Evolutionary conservation across 1,140 invertebrate genomes (phyloP).

Genomic region (Aphelinus certus): DNA sequence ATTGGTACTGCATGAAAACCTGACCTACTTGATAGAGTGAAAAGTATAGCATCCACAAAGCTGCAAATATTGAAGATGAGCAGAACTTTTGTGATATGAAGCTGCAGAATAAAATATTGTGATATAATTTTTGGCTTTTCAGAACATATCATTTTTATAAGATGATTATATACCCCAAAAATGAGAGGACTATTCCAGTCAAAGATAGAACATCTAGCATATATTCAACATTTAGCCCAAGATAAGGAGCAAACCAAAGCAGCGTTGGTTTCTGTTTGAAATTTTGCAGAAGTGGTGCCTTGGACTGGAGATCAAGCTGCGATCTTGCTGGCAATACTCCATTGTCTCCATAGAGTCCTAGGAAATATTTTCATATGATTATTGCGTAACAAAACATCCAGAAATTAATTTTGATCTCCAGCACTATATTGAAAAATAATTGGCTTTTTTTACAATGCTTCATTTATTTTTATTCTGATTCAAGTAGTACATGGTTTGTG

Average conservation of each 20-base stretch:
- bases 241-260: conserved; percentile 74
- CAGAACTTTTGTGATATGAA: conserved; percentile 74
- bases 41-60: conserved; percentile 79
- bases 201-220: conserved; percentile 78
- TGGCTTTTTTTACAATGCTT: too few relatives aligned
- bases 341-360: conserved; percentile 84
- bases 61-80: conserved; percentile 70
- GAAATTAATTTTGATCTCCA: too few relatives aligned
- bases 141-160: background rate
- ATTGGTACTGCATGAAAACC: conserved; percentile 81
- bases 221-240: conserved; percentile 75
- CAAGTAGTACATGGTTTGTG: too few relatives aligned
- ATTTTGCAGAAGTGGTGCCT: conserved; percentile 65
- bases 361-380: background rate
- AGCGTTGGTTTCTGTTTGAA: conserved; percentile 75
- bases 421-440: too few relatives aligned
- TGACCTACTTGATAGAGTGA: conserved; percentile 83
- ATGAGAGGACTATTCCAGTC: conserved; percentile 74
- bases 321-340: conserved; percentile 78
- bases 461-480: too few relatives aligned
- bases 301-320: conserved; percentile 67
- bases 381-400: too few relatives aligned
- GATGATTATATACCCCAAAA: conserved; percentile 67
- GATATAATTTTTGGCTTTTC: background rate
- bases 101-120: conserved; percentile 62